Percentiles rank a stretch among this genome's conserved stretches.
Conservation (phyloP, 35 echinoderm and acorn worm genomes). For the Ophioderma brevispina region DNA sequence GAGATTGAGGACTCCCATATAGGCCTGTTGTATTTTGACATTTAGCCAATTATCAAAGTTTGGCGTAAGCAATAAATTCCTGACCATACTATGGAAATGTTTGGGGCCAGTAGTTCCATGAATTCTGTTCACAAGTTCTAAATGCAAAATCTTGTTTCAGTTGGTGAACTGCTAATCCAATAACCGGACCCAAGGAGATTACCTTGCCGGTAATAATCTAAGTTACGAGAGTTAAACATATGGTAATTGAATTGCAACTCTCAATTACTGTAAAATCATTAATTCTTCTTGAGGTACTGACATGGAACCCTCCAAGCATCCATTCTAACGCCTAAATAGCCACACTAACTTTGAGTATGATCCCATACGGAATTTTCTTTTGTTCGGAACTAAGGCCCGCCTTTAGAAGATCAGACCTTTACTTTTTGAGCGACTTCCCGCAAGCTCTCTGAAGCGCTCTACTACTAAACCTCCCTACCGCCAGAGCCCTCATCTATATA, state of each 20-base stretch:
- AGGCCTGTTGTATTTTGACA: no score
- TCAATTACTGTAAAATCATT: background rate
- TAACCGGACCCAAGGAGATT: background rate
- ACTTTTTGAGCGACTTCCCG: background rate
- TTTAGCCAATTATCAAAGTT: no score
- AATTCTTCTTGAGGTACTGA: no score
- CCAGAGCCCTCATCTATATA: background rate
- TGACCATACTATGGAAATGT: no score
- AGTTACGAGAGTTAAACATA: background rate
- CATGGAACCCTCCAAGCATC: background rate
- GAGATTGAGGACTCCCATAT: no score
- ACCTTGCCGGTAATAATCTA: background rate
- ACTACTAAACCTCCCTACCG: no score
- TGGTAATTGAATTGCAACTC: background rate
- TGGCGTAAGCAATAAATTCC: no score
- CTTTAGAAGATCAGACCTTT: background rate
- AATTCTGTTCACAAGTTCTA: background rate
- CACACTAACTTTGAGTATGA: background rate
- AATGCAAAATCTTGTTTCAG: background rate
- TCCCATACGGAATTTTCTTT: background rate
- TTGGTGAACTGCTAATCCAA: background rate
- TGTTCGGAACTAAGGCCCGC: background rate
- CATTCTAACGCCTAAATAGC: background rate
- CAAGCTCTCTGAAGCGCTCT: no score
- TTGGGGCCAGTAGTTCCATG: background rate